A percentile compares a stretch with the other conserved stretches of the same genome.
Evolutionary conservation across 2,888 invertebrate genomes (phyloP).

Genomic region (Spilarctia lutea): DNA sequence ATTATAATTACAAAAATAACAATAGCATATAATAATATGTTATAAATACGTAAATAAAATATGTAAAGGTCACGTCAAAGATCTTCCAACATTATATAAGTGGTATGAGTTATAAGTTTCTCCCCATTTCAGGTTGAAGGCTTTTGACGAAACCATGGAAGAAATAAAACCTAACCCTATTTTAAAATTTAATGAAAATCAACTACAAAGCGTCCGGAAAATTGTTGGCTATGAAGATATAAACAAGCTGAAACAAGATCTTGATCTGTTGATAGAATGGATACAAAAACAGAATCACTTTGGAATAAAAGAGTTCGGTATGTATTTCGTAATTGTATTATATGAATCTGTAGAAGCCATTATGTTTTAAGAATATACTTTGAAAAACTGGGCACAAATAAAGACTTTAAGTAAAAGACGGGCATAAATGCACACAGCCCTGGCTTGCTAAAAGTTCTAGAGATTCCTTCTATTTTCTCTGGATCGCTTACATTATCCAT

Average conservation of each 20-base stretch:
- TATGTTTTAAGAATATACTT: too few relatives aligned
- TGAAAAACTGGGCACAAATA: neutral
- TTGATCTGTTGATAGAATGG: neutral
- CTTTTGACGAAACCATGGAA: conserved; percentile 26
- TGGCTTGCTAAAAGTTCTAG: too few relatives aligned
- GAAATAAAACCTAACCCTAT: conserved; percentile 25
- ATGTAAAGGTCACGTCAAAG: neutral
- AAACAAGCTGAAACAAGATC: neutral
- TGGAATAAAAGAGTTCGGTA: neutral
- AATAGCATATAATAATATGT: neutral
- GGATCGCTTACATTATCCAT: too few relatives aligned
- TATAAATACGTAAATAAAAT: neutral
- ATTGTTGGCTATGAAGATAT: conserved; percentile 42
- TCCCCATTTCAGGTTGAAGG: neutral
- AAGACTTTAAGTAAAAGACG: too few relatives aligned
- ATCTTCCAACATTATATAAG: neutral
- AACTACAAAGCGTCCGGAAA: conserved; percentile 44
- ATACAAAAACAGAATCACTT: neutral
- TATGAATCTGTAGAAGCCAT: neutral
- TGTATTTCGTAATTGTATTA: neutral
- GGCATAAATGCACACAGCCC: too few relatives aligned
- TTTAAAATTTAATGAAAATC: conserved; percentile 37
- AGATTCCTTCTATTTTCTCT: too few relatives aligned
- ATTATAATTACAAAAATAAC: neutral
- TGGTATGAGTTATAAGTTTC: neutral